These are phyloP conservation scores for Aegotheles bennettii DNA, from an alignment of 2,113 vertebrate species.

Conservation along the genomic window DNA sequence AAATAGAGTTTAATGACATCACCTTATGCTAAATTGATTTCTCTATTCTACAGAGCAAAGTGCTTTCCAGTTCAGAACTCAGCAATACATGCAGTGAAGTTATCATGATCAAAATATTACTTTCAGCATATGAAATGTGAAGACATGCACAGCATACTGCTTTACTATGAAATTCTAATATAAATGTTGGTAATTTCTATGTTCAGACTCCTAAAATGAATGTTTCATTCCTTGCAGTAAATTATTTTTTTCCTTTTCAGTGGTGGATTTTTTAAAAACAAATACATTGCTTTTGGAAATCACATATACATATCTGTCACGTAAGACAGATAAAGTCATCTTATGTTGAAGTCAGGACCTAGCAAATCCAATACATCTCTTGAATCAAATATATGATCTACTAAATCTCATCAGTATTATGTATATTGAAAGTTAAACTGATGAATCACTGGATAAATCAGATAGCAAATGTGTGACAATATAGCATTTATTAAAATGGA, in stretches of 20 bases:
- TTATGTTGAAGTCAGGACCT: constrained; percentile 8
- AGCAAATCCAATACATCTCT: constrained; percentile 31
- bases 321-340: constrained; percentile 32
- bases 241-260: background rate
- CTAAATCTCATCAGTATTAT: constrained; percentile 43
- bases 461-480: constrained; percentile 6
- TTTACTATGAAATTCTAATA: constrained; percentile 11
- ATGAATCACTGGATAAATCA: constrained; percentile 47
- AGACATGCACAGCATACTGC: background rate
- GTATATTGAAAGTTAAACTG: constrained; percentile 34
- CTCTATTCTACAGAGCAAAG: background rate
- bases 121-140: background rate
- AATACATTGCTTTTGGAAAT: constrained; percentile 26
- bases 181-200: background rate
- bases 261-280: constrained; percentile 4
- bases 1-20: constrained; percentile 55
- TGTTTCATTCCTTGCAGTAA: background rate
- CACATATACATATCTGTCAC: constrained; percentile 18
- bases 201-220: constrained; percentile 31
- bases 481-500: constrained; percentile 44
- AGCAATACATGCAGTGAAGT: background rate
- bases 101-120: background rate
- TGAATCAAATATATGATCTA: constrained; percentile 40
- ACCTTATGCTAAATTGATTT: constrained; percentile 53
- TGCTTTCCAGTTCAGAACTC: constrained; percentile 16